A percentile compares a stretch with the other conserved stretches of the same genome.
Evolutionary conservation across 2,888 invertebrate species (phyloP).

Genomic region (Sinhomidia bicolor): DNA sequence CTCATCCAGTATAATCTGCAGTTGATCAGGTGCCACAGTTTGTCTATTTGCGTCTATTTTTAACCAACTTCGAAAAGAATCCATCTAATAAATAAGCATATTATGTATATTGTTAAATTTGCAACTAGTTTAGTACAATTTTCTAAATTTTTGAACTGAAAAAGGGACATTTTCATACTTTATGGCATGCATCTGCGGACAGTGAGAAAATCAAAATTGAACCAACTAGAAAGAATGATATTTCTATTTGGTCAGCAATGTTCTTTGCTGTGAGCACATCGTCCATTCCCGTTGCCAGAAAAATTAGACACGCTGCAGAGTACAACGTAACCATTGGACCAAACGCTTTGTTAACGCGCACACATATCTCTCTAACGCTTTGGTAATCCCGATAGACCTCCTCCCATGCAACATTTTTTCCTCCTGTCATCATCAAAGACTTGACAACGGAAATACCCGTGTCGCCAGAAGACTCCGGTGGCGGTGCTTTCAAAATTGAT

Average conservation of each 20-base stretch:
- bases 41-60: background rate
- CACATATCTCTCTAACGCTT: background rate
- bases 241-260: background rate
- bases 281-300: constrained; percentile 24
- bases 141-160: no score
- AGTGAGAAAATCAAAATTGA: background rate
- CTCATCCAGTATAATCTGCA: background rate
- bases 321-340: constrained; percentile 13
- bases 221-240: constrained; percentile 1
- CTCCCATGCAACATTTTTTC: no score
- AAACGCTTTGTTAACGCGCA: background rate
- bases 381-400: constrained; percentile 15
- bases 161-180: no score
- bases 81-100: background rate
- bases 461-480: no score
- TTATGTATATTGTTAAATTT: background rate
- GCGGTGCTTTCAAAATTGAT: no score
- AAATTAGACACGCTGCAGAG: background rate
- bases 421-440: no score
- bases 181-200: no score
- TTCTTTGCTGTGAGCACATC: background rate
- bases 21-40: background rate
- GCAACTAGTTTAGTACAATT: no score
- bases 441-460: no score
- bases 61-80: background rate